phyloP scores from a whole-genome alignment of 2,113 vertebrate species.

The Hyperopisus bebe region DNA sequence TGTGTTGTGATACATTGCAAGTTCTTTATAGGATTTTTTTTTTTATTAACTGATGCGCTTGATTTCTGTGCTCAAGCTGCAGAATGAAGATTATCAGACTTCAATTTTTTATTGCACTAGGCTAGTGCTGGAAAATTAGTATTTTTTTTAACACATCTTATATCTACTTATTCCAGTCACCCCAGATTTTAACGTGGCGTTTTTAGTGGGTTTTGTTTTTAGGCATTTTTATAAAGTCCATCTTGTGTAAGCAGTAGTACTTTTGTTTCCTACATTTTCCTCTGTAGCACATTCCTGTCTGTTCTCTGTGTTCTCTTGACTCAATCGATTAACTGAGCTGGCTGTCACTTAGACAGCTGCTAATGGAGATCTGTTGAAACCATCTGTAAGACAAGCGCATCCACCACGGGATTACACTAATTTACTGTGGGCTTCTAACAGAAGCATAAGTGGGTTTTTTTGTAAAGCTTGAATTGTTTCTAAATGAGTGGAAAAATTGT shows the following conservation, averaged over 20 bases:
- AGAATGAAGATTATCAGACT: neutral
- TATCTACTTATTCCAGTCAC: neutral
- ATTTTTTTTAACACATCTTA: neutral
- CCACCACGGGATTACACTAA: neutral
- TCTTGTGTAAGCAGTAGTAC: neutral
- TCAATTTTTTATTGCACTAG: neutral
- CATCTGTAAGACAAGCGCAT: neutral
- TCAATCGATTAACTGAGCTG: neutral
- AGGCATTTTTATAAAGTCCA: neutral
- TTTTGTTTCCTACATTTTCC: neutral
- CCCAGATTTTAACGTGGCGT: neutral
- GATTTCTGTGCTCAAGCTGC: neutral
- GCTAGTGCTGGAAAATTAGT: neutral
- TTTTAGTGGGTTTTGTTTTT: neutral
- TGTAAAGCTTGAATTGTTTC: neutral
- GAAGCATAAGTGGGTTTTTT: neutral
- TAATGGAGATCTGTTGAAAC: constrained; percentile 1
- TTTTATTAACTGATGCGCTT: neutral
- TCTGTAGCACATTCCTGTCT: neutral
- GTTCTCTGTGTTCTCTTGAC: neutral
- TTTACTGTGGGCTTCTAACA: neutral
- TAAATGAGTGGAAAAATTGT: neutral
- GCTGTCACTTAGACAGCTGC: neutral
- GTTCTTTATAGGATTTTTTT: neutral
- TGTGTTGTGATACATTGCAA: neutral